phyloP scores from a whole-genome alignment of 2,888 invertebrate species.

The Zygothrica quintamaculata region DNA sequence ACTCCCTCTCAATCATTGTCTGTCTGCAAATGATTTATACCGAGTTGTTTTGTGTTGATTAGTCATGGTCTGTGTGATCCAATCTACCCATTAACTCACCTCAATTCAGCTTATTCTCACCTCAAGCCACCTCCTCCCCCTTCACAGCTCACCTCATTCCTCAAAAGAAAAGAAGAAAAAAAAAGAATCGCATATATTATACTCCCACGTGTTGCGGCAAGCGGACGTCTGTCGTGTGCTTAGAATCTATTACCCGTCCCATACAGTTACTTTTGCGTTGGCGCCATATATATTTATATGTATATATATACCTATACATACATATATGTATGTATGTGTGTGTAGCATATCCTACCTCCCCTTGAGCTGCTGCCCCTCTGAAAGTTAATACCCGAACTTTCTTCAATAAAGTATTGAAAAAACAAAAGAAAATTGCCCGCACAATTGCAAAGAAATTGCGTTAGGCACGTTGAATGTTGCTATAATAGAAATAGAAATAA shows the following conservation, averaged over 20 bases:
- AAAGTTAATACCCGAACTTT: constrained; percentile 41
- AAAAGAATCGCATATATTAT: too few species aligned
- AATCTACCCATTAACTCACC: not conserved
- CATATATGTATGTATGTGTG: too few species aligned
- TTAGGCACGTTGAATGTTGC: constrained; percentile 57
- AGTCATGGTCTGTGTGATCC: constrained; percentile 50
- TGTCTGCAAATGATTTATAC: constrained; percentile 66
- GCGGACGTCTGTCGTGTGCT: constrained; percentile 24
- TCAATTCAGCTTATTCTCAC: not conserved
- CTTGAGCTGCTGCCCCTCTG: constrained; percentile 1
- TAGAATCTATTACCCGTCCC: constrained; percentile 28
- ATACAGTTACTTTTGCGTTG: constrained; percentile 3
- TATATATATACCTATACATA: too few species aligned
- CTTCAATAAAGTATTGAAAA: constrained; percentile 6
- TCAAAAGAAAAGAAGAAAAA: too few species aligned
- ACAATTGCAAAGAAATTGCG: constrained; percentile 72
- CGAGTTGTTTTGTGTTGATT: constrained; percentile 27
- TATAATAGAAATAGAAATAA: constrained; percentile 6
- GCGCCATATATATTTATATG: too few species aligned
- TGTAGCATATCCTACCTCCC: not conserved
- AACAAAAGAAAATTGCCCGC: constrained; percentile 35
- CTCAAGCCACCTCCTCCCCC: not conserved
- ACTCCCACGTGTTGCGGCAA: constrained; percentile 46
- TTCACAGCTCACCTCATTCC: too few species aligned
- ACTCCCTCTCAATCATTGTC: constrained; percentile 14